These are phyloP conservation scores for Anabacerthia variegaticeps DNA, from an alignment of 2,797 vertebrate species.

Conservation along the genomic window DNA sequence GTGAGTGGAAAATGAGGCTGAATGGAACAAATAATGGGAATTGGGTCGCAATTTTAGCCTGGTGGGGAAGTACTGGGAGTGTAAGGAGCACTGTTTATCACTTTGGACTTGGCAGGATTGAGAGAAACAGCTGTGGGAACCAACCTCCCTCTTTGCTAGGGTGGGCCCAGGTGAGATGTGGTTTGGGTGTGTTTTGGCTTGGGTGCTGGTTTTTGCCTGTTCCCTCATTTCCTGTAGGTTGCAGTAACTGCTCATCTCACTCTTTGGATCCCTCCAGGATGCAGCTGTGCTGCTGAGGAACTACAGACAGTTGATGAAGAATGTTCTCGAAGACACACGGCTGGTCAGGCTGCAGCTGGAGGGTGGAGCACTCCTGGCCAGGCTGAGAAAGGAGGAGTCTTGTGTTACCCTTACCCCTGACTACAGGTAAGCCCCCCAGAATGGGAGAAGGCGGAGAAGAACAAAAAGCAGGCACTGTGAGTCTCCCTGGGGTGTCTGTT, in stretches of 20 bases:
- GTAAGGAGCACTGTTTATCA: not conserved
- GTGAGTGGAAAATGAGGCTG: not conserved
- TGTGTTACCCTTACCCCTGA: constrained; percentile 76
- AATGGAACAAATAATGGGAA: not conserved
- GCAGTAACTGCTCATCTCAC: not conserved
- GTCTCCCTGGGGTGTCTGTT: not conserved
- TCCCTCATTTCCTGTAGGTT: not conserved
- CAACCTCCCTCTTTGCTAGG: not conserved
- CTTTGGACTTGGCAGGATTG: not conserved
- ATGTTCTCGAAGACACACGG: constrained; percentile 81
- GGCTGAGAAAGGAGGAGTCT: constrained; percentile 84
- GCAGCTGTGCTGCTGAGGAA: constrained; percentile 77
- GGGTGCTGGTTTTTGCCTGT: not conserved
- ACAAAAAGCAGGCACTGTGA: not conserved
- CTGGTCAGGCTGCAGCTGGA: constrained; percentile 88
- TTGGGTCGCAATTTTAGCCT: not conserved
- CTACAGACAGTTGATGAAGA: constrained; percentile 83
- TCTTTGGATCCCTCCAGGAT: constrained; percentile 76
- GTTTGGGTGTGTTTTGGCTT: not conserved
- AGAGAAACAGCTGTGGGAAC: not conserved
- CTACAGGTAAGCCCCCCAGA: constrained; percentile 76
- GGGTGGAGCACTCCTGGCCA: constrained; percentile 83
- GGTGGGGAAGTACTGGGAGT: not conserved
- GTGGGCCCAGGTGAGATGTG: not conserved
- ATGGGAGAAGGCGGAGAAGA: not conserved